phyloP scores from a whole-genome alignment of 2,113 vertebrate genomes.

The Aegithalos caudatus region DNA sequence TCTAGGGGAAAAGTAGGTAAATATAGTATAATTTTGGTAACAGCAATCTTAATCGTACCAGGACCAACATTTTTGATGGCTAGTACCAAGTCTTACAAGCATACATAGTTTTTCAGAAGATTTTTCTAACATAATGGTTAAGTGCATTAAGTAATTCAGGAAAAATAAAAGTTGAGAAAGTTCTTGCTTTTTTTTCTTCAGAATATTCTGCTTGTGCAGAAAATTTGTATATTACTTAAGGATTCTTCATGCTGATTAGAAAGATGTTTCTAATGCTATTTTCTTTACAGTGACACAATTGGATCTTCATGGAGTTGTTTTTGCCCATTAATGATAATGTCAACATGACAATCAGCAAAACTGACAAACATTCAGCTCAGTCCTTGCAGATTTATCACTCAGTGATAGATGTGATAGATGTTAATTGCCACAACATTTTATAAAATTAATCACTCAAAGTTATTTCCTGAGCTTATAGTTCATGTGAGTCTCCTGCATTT shows the following conservation, averaged over 20 bases:
- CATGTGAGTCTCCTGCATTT: neutral
- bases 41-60: rapidly evolving
- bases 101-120: neutral
- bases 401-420: neutral
- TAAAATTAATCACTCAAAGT: neutral
- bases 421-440: neutral
- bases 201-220: neutral
- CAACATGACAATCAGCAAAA: neutral
- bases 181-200: neutral
- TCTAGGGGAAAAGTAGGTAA: neutral
- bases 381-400: neutral
- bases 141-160: neutral
- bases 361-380: neutral
- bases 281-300: neutral
- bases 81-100: neutral
- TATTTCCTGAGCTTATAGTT: neutral
- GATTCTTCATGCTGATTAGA: neutral
- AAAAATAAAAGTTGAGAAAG: neutral
- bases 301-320: neutral
- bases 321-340: neutral
- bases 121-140: neutral
- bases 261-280: neutral
- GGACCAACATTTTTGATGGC: neutral
- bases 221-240: neutral
- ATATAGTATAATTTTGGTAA: neutral